Base-by-base conservation (phyloP, 2,888 invertebrate genomes). In the Dimorphilus gyrociliatus region DNA sequence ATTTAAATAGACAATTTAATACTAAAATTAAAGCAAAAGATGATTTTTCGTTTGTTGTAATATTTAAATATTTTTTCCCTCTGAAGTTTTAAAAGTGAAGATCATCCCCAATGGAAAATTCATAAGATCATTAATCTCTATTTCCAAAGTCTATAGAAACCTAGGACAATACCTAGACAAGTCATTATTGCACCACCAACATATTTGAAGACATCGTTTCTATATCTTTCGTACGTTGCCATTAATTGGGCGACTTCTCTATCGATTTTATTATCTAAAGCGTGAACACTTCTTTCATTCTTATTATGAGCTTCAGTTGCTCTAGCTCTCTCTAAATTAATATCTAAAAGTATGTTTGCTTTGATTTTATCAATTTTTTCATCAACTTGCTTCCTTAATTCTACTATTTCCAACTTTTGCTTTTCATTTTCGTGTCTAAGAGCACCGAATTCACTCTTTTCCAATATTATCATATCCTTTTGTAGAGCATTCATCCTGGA, bases 401-500 rank as follows among this genome's bases (percentile, higher is more conserved):
- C 51, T 15, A 44, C 36, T 8, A 60, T 35, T 30, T 52, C 50
- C 24, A 50, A 40, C 15, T 40, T 36, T 35, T 49, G 51, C 50
- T 54, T 55, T 54, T 61, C 58, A 38, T 56, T 58, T 32, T 60
- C 60, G 46, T 53, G 53, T 32, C 54, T 46, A 14, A 61, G 43
- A 31, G 48, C 44, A 4, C 55, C 54, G 35, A 61, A 60, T 41
- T 60, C 60, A 43, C 56, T 57, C 35, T 55, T 59, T 37, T 60
- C 58, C n/a, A 61, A 33, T 19, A 60, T 55, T 5, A 58, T 50
- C 60, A 61, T 59, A 39, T 61, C 61, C 34, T 61, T 61, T 37
- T 51, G 51, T 4, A 61, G 47, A 2, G 54, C 40, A 5, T 42
- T 42, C 12, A 61, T 51, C 26, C 60, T 53, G 2, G 58, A 40